phyloP scores from a whole-genome alignment of 2,888 invertebrate species.

The Zelleria hepariella region DNA sequence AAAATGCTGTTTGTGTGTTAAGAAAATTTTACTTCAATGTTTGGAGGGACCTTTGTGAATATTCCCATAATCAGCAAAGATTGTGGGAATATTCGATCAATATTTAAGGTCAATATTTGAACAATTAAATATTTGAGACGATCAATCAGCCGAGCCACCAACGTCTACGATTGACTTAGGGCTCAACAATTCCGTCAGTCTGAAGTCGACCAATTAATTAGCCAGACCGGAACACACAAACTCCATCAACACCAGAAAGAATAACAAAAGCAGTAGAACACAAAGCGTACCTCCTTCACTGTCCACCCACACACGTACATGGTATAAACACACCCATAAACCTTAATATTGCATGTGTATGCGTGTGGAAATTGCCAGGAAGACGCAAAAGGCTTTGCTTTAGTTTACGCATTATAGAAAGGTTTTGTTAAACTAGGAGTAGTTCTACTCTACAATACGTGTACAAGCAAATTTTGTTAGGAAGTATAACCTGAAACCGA shows the following conservation, averaged over 20 bases:
- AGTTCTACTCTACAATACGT: too few species aligned
- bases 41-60: too few species aligned
- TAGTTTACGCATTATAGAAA: too few species aligned
- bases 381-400: neutral
- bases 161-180: neutral
- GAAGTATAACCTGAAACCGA: too few species aligned
- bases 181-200: neutral
- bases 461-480: too few species aligned
- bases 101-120: neutral
- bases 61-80: neutral
- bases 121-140: neutral
- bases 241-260: neutral
- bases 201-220: neutral
- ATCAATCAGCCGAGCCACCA: neutral
- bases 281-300: constrained; percentile 3
- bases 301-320: constrained; percentile 1
- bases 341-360: neutral
- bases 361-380: neutral
- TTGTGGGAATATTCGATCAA: too few species aligned
- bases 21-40: neutral
- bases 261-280: neutral
- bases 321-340: neutral
- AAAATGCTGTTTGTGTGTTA: too few species aligned
- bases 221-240: neutral
- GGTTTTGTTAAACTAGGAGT: too few species aligned